Conservation (phyloP, 2,113 vertebrate genomes). For the Chaenocephalus aceratus region DNA sequence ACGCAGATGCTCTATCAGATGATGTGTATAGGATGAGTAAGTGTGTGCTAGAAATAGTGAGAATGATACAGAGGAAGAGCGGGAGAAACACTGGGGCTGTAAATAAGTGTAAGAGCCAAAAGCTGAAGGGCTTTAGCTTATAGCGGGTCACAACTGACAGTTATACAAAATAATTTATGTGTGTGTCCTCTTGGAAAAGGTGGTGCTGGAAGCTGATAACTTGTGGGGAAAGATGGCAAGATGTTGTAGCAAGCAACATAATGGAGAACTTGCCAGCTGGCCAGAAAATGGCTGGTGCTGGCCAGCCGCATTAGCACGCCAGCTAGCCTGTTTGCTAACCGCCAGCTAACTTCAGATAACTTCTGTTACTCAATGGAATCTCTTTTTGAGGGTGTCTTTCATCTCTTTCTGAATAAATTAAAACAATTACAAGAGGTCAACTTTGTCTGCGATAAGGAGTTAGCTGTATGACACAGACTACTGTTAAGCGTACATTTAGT, state of each 20-base stretch:
- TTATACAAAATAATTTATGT: background rate
- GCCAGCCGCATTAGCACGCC: background rate
- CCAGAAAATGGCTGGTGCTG: background rate
- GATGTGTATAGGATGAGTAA: slow-evolving; percentile 12
- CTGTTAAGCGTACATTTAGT: background rate
- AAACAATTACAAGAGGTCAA: background rate
- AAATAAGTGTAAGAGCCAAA: background rate
- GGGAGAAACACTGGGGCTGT: background rate
- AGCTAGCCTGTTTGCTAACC: background rate
- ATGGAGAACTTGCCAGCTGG: background rate
- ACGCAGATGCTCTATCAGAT: background rate
- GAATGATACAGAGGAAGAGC: background rate
- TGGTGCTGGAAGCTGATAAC: background rate
- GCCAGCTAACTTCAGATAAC: slow-evolving; percentile 7
- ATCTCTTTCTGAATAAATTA: background rate
- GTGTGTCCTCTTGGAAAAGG: background rate
- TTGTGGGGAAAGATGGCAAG: background rate
- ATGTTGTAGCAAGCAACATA: no score
- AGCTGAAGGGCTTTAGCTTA: background rate
- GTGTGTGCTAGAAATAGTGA: slow-evolving; percentile 3
- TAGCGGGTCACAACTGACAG: background rate
- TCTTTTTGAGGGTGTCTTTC: background rate
- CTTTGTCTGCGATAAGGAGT: background rate
- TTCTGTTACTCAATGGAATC: background rate
- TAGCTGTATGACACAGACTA: background rate